Evolutionary conservation across 1,140 invertebrate species (phyloP), one percentile per base, ranked within the genome.

Genomic region (Temnothorax curvispinosus): DNA sequence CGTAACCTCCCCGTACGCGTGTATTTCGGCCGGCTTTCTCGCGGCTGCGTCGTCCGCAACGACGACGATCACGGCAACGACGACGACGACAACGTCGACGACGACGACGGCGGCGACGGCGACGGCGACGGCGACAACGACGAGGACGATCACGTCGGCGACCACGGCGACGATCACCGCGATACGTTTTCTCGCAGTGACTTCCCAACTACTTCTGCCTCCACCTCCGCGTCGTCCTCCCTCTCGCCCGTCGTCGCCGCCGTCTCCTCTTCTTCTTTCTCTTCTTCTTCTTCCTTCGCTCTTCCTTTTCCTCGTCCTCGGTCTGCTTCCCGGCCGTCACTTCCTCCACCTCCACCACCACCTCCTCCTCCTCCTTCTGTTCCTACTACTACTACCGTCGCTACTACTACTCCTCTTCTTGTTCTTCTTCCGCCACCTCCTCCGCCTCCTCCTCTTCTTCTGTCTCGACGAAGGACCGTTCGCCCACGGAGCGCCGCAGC

Each of bases 401-500:
- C 41, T 11, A 9, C 76, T 74, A 32, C 60, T 72, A 21, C 67
- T 60, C 75, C 84, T 72, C 85, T 81, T 89, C 87, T 44, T 86
- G 38, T 58, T 56, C 82, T 65, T 69, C 71, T 44, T 82, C 77
- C 74, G 65, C 85, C 81, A 64, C 67, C 21, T 58, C 50, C 67
- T 52, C 21, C 15, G 27, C 44, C 76, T 75, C 47, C 69, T 35
- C 52, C 88, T 60, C 71, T 65, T 82, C 87, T 76, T 76, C 89
- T 78, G 50, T 80, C 77, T 87, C 92, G 72, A 92, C 91, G 91
- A 88, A 84, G 90, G 90, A 93, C 87, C 89, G 82, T 85, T 87
- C 88, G 74, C 84, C 90, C 60, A 90, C 89, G 88, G 91, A 94
- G 85, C 91, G 89, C 77, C 86, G 85, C 85, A 89, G 82, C 90